Evolutionary conservation across 2,113 vertebrate species (phyloP).

Genomic region (Syngnathus scovelli): DNA sequence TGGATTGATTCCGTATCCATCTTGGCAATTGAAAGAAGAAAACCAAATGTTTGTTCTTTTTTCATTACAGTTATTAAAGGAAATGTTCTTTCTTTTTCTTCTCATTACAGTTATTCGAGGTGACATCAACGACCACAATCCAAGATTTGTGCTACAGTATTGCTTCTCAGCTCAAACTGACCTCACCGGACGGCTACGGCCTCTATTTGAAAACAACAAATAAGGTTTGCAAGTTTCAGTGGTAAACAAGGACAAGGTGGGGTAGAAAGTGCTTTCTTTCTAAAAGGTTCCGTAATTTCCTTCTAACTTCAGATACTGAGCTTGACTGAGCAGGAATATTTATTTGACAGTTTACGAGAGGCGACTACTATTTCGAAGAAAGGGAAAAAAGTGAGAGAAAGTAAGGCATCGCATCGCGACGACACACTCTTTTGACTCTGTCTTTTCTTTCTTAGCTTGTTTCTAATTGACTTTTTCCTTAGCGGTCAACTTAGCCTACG

Average conservation of each 20-base stretch:
- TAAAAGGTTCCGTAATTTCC: background rate
- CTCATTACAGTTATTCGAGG: slow-evolving; percentile 75
- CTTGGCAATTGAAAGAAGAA: too few species aligned
- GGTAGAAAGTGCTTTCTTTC: background rate
- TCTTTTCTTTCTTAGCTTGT: background rate
- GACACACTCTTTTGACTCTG: background rate
- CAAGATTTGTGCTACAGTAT: slow-evolving; percentile 78
- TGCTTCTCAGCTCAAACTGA: slow-evolving; percentile 68
- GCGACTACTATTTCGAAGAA: slow-evolving; percentile 84
- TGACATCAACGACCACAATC: slow-evolving; percentile 78
- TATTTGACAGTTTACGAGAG: slow-evolving; percentile 89
- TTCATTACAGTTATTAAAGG: slow-evolving; percentile 67
- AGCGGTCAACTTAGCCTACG: slow-evolving; percentile 59
- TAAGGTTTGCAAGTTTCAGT: slow-evolving; percentile 72
- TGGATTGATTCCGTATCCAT: too few species aligned
- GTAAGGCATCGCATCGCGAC: slow-evolving; percentile 57
- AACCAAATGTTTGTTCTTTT: too few species aligned
- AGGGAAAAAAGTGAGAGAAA: slow-evolving; percentile 79
- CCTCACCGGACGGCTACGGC: slow-evolving; percentile 87
- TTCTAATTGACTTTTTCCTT: slow-evolving; percentile 10
- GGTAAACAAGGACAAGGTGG: background rate
- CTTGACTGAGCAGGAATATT: slow-evolving; percentile 86
- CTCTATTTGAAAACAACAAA: slow-evolving; percentile 89
- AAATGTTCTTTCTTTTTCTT: too few species aligned
- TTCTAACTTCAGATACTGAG: slow-evolving; percentile 80